Conservation (phyloP, 2,113 vertebrate genomes). For the Geococcyx californianus region DNA sequence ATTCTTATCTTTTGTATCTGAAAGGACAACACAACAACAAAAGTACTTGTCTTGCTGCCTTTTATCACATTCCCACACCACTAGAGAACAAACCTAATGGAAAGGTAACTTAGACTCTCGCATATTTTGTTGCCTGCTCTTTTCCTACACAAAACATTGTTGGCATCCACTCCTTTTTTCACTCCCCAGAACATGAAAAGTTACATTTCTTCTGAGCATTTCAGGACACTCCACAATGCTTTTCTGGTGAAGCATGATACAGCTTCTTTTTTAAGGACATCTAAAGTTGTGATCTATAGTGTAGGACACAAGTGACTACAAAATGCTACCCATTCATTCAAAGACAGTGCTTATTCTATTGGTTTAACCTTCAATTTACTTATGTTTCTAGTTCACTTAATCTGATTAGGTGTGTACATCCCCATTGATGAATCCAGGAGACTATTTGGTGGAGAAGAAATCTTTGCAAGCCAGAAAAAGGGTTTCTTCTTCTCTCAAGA, state of each 20-base stretch:
- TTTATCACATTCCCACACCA: not conserved
- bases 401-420: not conserved
- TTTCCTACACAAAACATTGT: rapidly evolving
- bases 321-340: not conserved
- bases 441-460: not conserved
- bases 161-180: not conserved
- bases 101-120: not conserved
- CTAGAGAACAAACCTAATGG: not conserved
- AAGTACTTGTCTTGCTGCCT: not conserved
- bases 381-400: not conserved
- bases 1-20: not conserved
- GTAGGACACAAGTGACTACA: not conserved
- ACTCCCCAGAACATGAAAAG: not conserved
- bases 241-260: not conserved
- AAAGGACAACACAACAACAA: not conserved
- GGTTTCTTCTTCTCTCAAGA: not conserved
- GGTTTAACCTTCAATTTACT: not conserved
- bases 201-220: not conserved
- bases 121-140: not conserved
- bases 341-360: not conserved
- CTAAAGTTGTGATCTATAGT: not conserved
- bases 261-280: not conserved
- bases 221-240: not conserved
- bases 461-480: not conserved
- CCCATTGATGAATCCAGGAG: not conserved